Conservation (phyloP, 2,888 invertebrate species). For the Hylaea fasciaria region DNA sequence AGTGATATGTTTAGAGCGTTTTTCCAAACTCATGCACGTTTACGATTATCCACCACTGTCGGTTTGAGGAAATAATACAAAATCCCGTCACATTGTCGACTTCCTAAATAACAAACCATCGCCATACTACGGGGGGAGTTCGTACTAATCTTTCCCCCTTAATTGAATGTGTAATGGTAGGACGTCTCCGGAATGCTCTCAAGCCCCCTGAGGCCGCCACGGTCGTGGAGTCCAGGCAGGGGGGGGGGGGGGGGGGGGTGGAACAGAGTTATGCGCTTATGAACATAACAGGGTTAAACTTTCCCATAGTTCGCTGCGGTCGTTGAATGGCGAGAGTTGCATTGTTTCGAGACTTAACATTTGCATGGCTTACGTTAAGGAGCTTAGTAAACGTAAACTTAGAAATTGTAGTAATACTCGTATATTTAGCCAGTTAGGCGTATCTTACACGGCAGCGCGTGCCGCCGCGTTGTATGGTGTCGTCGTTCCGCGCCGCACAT, state of each 20-base stretch:
- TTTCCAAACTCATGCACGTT: no score
- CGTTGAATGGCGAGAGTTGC: constrained; percentile 18
- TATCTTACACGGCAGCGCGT: no score
- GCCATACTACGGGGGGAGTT: not conserved
- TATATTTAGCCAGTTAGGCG: not conserved
- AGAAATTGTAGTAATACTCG: not conserved
- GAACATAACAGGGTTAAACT: constrained; percentile 38
- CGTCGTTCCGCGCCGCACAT: no score
- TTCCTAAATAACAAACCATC: no score
- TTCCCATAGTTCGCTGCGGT: constrained; percentile 30
- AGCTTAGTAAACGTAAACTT: not conserved
- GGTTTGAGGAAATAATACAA: no score
- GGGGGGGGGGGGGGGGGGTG: not conserved
- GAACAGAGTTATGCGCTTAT: constrained; percentile 38
- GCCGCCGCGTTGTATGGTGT: no score
- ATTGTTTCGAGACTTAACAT: constrained; percentile 14
- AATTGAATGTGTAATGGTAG: constrained; percentile 15
- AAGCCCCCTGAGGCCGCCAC: not conserved
- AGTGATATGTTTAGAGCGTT: no score
- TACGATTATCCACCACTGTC: no score
- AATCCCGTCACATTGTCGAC: no score
- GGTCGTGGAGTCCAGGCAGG: not conserved
- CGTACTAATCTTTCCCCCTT: constrained; percentile 10
- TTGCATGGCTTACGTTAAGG: constrained; percentile 12
- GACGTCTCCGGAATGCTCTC: constrained; percentile 2